phyloP scores from a whole-genome alignment of 2,797 vertebrate genomes.

The Propithecus perrieri region DNA sequence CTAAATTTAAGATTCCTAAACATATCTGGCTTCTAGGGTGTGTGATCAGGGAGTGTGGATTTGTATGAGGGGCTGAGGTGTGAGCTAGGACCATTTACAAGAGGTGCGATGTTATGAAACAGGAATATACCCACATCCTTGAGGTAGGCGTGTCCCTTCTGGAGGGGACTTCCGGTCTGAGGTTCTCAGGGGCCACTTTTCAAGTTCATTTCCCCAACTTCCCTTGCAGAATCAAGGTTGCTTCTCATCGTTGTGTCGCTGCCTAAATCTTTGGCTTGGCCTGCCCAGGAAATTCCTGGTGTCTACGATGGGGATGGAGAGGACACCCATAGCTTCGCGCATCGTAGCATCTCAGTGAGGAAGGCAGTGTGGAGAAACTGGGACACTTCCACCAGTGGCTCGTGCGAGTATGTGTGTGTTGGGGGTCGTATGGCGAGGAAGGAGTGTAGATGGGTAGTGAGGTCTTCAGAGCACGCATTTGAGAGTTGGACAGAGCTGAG shows the following conservation, averaged over 20 bases:
- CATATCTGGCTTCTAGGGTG: not conserved
- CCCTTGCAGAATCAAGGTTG: not conserved
- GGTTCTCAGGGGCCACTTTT: not conserved
- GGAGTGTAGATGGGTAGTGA: not conserved
- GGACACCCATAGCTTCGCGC: not conserved
- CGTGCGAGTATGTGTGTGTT: not conserved
- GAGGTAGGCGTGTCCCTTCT: too few species aligned
- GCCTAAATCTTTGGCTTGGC: not conserved
- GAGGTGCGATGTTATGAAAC: not conserved
- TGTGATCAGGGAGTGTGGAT: not conserved
- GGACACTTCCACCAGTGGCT: not conserved
- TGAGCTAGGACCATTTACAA: not conserved
- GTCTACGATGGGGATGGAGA: not conserved
- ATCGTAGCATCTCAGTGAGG: fast-evolving
- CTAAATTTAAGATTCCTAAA: not conserved
- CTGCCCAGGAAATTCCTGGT: not conserved
- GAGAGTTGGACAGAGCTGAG: not conserved
- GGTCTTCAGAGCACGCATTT: not conserved
- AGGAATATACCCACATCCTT: not conserved
- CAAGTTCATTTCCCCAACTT: not conserved
- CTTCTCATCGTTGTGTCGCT: not conserved
- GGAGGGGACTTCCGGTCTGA: not conserved
- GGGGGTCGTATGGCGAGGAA: not conserved
- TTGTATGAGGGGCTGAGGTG: not conserved
- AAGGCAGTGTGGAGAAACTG: not conserved